Base-by-base conservation (phyloP, 2,797 vertebrate species). In the Spondyliosoma cantharus region DNA sequence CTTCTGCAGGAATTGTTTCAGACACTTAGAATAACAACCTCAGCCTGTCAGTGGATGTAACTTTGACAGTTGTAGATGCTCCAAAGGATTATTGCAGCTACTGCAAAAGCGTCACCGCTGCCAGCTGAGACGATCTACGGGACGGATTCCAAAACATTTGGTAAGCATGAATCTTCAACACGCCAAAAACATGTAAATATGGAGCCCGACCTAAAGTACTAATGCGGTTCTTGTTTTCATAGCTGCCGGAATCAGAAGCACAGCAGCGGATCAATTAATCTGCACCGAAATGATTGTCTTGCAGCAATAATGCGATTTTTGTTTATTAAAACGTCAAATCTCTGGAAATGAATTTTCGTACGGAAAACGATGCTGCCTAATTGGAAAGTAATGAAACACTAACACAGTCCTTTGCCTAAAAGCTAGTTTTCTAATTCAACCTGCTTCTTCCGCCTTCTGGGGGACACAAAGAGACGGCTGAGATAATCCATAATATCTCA, bases 401-500 rank as follows among this genome's bases (percentile, higher is more conserved):
- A 48, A 46, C 9, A 16, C 2, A 7, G 22, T 12, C 9, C 45
- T 43, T 20, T 25, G 12, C 2, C 1, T 52, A 20, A 66, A 69
- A 67, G 46, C 32, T 42, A 19, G 11, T 45, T 48, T 48, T 56
- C 20, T 57, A 3, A 54, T 69, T 57, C 15, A 64, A 59, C 45
- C 63, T 27, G 22, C 24, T 37, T 58, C 43, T 48, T 71, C 29
- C 19, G 16, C 22, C 22, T 27, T 60, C 32, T 63, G 14, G 65
- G 45, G 43, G 68, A 32, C 32, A 49, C 37, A 11, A 32, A n/a
- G 16, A 72, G 17, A 13, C 50, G 11, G 22, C 25, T 71, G 49
- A 60, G 66, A 71, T 57, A 69, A 84, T 43, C 68, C 53, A 69
- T 48, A 65, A 42, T 19, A 29, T 48, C 13, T 63, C 37, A 37